These are phyloP conservation scores for Styela clava DNA, from an alignment of 23 tunicate species.

Conservation along the genomic window DNA sequence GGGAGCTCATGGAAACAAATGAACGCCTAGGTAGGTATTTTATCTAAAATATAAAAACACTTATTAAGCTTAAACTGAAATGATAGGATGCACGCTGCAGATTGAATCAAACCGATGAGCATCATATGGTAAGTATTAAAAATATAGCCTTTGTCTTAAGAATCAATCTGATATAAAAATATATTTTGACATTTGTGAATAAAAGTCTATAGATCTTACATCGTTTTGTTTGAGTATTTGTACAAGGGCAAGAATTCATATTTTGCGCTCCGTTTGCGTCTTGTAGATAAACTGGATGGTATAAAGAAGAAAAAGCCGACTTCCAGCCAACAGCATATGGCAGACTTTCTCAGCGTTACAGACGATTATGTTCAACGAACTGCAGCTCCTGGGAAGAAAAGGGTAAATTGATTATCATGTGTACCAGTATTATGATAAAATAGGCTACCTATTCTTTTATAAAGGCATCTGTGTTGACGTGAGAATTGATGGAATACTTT, in stretches of 20 bases:
- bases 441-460: background rate
- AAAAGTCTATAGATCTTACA: no score
- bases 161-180: no score
- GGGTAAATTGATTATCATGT: conserved; percentile 27
- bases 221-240: no score
- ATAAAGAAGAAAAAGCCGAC: conserved; percentile 54
- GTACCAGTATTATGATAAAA: background rate
- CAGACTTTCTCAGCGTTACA: conserved; percentile 77
- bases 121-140: no score
- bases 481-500: background rate
- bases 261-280: conserved; percentile 10
- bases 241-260: background rate
- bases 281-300: conserved; percentile 83
- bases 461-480: background rate
- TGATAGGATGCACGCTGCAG: no score
- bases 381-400: conserved; percentile 88
- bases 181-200: no score
- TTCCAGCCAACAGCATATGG: conserved; percentile 57
- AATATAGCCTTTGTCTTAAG: no score
- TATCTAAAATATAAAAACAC: no score
- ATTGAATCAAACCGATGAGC: no score
- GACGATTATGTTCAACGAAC: conserved; percentile 66
- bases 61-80: no score
- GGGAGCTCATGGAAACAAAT: conserved; percentile 75
- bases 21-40: conserved; percentile 68